Percentiles rank a stretch among this genome's conserved stretches.
Conservation (phyloP, 2,888 invertebrate genomes). For the Pachydiplax longipennis region DNA sequence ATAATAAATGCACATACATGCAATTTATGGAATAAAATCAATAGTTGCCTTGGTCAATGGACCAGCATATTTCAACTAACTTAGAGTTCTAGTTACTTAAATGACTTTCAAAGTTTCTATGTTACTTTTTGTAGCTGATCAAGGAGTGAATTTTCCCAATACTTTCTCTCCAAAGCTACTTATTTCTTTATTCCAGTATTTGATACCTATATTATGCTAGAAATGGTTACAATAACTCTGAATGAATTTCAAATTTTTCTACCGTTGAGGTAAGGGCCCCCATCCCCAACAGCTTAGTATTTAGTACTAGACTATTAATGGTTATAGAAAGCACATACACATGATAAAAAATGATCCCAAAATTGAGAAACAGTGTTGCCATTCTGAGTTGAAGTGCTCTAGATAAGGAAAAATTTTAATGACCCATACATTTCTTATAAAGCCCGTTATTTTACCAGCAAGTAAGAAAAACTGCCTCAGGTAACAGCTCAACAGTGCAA, state of each 20-base stretch:
- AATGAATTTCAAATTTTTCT: slow-evolving; percentile 36
- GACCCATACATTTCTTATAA: slow-evolving; percentile 15
- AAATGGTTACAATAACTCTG: slow-evolving; percentile 42
- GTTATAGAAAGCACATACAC: slow-evolving; percentile 44
- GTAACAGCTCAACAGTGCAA: slow-evolving; percentile 7
- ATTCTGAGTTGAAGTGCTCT: slow-evolving; percentile 42
- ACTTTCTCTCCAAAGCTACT: slow-evolving; percentile 25
- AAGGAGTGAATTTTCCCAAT: slow-evolving; percentile 11
- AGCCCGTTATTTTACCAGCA: slow-evolving; percentile 36
- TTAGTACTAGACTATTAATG: slow-evolving; percentile 42
- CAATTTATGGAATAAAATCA: slow-evolving; percentile 20
- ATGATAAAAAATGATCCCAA: slow-evolving; percentile 43
- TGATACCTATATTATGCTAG: slow-evolving; percentile 41
- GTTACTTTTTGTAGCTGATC: slow-evolving; percentile 20
- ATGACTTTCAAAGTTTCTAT: slow-evolving; percentile 32
- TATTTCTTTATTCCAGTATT: slow-evolving; percentile 31
- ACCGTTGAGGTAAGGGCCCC: slow-evolving; percentile 35
- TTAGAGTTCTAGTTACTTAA: slow-evolving; percentile 30
- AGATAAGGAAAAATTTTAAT: slow-evolving; percentile 36
- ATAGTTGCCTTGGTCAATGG: background rate
- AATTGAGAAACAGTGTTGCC: slow-evolving; percentile 40
- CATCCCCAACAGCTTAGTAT: slow-evolving; percentile 19
- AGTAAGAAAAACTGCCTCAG: slow-evolving; percentile 41
- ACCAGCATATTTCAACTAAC: slow-evolving; percentile 26
- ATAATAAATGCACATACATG: slow-evolving; percentile 14